phyloP scores from a whole-genome alignment of 2,113 vertebrate species.

The Lanius ludovicianus region DNA sequence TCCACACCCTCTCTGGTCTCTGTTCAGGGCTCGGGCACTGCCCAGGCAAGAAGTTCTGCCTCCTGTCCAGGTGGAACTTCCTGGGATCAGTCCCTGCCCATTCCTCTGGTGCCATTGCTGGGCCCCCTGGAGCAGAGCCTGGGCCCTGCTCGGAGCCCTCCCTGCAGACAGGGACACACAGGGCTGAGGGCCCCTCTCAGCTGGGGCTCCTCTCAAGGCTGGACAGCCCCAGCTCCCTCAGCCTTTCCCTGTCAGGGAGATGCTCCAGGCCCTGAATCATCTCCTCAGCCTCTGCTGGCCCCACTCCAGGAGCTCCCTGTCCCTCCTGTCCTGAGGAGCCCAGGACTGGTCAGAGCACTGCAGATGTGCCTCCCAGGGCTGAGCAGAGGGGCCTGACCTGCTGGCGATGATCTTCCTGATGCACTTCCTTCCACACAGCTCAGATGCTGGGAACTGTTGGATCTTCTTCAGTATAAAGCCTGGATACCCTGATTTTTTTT shows the following conservation, averaged over 20 bases:
- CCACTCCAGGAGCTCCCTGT: neutral
- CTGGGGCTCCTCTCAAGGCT: neutral
- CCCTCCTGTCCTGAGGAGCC: neutral
- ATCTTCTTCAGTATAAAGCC: neutral
- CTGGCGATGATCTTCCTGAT: neutral
- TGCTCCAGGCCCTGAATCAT: neutral
- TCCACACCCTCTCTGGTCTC: neutral
- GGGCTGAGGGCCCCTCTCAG: neutral
- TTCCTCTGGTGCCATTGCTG: neutral
- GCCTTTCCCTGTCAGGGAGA: neutral
- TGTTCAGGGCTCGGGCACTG: rapidly evolving
- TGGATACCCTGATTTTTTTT: neutral
- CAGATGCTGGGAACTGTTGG: rapidly evolving
- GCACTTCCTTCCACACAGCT: neutral
- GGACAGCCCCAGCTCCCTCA: neutral
- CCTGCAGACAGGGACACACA: neutral
- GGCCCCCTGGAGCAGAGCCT: neutral
- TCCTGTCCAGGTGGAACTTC: neutral
- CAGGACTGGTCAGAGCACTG: neutral
- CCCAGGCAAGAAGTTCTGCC: neutral
- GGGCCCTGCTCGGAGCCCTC: neutral
- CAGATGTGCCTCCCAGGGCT: neutral
- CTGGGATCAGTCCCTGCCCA: neutral
- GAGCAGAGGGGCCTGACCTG: neutral
- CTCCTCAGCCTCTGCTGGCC: neutral